Evolutionary conservation across 2,888 invertebrate genomes (phyloP).

Genomic region (Archaeoteleia sp.): DNA sequence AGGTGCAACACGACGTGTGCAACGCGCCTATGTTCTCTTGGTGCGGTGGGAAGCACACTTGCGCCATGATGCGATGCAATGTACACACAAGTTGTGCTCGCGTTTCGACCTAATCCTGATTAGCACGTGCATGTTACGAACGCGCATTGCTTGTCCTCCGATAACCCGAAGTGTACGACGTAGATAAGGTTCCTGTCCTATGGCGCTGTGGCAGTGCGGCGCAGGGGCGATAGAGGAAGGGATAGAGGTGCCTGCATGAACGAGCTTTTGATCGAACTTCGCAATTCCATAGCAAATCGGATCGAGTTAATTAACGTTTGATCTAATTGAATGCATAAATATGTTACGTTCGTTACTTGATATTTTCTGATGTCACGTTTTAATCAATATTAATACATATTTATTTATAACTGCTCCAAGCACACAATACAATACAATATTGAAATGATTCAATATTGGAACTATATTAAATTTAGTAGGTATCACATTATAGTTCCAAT

Average conservation of each 20-base stretch:
- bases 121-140: constrained; percentile 61
- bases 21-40: constrained; percentile 31
- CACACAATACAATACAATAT: no score
- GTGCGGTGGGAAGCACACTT: constrained; percentile 15
- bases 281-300: constrained; percentile 8
- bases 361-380: background rate
- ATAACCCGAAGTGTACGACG: constrained; percentile 58
- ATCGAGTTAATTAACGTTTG: constrained; percentile 29
- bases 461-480: no score
- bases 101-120: constrained; percentile 63
- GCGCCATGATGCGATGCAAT: constrained; percentile 42
- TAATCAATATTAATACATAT: no score
- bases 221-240: no score
- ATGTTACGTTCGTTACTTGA: background rate
- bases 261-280: constrained; percentile 26
- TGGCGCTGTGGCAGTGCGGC: constrained; percentile 12
- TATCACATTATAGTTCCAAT: no score
- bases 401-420: no score
- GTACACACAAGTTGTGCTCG: constrained; percentile 54
- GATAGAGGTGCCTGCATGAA: background rate
- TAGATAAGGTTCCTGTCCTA: constrained; percentile 61
- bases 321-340: constrained; percentile 20
- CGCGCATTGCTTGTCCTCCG: constrained; percentile 48
- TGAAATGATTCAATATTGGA: no score
- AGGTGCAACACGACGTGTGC: constrained; percentile 31